Conservation (phyloP, 2,113 vertebrate species). For the Dicrurus megarhynchus region DNA sequence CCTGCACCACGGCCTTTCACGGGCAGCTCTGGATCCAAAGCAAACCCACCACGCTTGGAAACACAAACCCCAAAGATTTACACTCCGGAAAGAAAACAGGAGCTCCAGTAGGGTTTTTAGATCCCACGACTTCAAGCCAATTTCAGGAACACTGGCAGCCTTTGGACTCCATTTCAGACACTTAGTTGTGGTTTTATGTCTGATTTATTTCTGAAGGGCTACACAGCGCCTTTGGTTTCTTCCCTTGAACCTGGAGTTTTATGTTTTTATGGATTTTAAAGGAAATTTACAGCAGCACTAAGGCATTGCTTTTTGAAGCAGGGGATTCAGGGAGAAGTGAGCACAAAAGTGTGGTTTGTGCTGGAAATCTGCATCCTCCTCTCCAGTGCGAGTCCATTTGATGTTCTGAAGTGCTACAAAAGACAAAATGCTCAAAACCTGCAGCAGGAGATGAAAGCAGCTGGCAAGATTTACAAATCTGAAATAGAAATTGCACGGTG, state of each 20-base stretch:
- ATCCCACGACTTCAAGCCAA: not conserved
- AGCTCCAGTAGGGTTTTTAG: not conserved
- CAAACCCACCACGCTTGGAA: not conserved
- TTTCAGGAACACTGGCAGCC: not conserved
- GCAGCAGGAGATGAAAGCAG: not conserved
- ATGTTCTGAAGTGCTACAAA: not conserved
- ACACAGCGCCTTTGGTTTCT: not conserved
- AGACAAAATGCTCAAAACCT: not conserved
- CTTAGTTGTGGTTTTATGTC: not conserved
- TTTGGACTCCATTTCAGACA: not conserved
- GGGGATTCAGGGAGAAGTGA: not conserved
- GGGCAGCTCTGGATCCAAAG: not conserved
- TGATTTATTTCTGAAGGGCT: not conserved
- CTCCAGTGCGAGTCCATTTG: not conserved
- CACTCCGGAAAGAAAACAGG: not conserved
- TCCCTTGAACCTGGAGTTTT: not conserved
- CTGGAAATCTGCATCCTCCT: not conserved
- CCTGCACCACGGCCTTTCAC: rapidly evolving
- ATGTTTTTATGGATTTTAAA: not conserved
- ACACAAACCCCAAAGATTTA: not conserved
- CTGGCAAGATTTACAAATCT: not conserved
- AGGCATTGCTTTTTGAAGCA: not conserved
- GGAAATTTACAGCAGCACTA: not conserved
- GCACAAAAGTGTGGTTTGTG: not conserved
- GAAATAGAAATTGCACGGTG: not conserved